A percentile compares a stretch with the other conserved stretches of the same genome.
Evolutionary conservation across 2,797 vertebrate genomes (phyloP).

Genomic region (Acanthurus lineatus): DNA sequence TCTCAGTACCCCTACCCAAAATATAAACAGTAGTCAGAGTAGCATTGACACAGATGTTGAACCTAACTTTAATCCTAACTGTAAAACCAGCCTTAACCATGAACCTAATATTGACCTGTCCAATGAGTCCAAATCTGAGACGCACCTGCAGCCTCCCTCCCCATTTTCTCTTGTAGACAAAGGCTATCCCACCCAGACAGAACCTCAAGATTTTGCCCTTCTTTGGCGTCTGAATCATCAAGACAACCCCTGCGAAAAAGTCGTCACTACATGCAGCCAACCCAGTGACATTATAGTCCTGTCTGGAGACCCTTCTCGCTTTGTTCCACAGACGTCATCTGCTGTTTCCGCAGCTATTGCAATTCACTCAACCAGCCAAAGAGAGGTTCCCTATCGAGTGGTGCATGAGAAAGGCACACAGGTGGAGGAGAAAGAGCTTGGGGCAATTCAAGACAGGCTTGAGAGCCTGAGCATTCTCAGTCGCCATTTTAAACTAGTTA

Average conservation of each 20-base stretch:
- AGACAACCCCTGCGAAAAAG: background rate
- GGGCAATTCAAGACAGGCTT: conserved; percentile 84
- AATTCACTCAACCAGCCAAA: conserved; percentile 67
- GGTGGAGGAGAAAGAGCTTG: conserved; percentile 92
- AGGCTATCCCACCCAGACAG: conserved; percentile 85
- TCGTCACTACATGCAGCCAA: background rate
- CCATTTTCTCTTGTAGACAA: conserved; percentile 12
- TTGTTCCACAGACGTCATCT: conserved; percentile 83
- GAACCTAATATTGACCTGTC: conserved; percentile 26
- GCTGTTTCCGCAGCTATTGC: conserved; percentile 50
- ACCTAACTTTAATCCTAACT: background rate
- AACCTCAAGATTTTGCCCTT: conserved; percentile 92
- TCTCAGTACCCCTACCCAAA: conserved; percentile 35
- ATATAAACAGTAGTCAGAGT: conserved; percentile 15
- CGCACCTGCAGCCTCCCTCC: conserved; percentile 6
- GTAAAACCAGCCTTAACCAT: conserved; percentile 7
- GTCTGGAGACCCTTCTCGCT: conserved; percentile 83
- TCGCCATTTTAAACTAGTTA: conserved; percentile 91
- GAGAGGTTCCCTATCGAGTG: conserved; percentile 90
- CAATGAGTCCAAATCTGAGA: conserved; percentile 1
- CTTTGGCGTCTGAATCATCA: conserved; percentile 91
- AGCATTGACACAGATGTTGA: conserved; percentile 13
- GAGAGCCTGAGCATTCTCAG: conserved; percentile 91
- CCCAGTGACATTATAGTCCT: conserved; percentile 80
- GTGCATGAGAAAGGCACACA: conserved; percentile 93